Conservation (phyloP, 2,888 invertebrate species). For the Neoscelio sp. region DNA sequence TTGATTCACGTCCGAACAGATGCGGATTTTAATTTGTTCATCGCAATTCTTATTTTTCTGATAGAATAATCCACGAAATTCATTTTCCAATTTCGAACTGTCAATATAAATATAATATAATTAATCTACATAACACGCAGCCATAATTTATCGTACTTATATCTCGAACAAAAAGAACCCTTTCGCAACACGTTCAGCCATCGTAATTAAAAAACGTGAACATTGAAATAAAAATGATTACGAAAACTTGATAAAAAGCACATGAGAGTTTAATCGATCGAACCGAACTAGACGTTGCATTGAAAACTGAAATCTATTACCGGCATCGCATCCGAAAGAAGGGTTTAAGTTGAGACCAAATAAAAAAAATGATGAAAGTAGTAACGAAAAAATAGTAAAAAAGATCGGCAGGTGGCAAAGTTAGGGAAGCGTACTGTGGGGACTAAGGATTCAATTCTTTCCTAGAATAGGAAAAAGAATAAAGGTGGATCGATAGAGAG, state of each 20-base stretch:
- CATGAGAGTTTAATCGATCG: conserved; percentile 63
- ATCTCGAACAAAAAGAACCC: too few species aligned
- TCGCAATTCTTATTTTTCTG: conserved; percentile 31
- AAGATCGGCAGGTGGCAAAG: conserved; percentile 71
- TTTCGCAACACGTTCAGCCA: background rate
- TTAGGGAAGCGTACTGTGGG: conserved; percentile 70
- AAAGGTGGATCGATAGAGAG: conserved; percentile 78
- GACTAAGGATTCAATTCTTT: conserved; percentile 81
- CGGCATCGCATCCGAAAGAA: conserved; percentile 5
- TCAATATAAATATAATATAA: conserved; percentile 11
- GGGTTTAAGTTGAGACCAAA: conserved; percentile 34
- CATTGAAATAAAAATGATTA: background rate
- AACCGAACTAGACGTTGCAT: background rate
- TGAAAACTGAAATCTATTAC: conserved; percentile 58
- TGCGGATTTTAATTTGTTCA: conserved; percentile 31
- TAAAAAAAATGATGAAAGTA: conserved; percentile 46
- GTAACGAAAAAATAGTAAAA: conserved; percentile 55
- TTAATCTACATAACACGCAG: conserved; percentile 35
- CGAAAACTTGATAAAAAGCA: background rate
- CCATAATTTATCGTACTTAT: too few species aligned
- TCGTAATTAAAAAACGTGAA: background rate
- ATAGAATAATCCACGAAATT: conserved; percentile 20
- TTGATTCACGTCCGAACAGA: conserved; percentile 41
- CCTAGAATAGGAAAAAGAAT: conserved; percentile 70
- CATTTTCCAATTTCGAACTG: conserved; percentile 20